Evolutionary conservation across 1,140 invertebrate genomes (phyloP), one percentile per base, ranked within the genome.

Genomic region (Nylanderia fulva): DNA sequence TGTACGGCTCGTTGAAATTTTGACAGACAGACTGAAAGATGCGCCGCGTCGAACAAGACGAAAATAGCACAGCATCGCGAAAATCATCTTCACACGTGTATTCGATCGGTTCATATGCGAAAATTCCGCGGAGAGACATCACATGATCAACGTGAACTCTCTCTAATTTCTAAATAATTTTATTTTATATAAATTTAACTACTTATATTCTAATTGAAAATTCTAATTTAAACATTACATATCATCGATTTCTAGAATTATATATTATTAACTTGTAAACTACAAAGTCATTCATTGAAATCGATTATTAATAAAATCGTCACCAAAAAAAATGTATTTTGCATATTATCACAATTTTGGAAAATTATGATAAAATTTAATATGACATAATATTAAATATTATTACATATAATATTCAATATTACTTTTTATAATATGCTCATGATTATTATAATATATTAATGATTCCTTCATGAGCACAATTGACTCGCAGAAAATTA

Each of bases 401-500:
- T n/a, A 71, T 52, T 33, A 33, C 3, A 3, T n/a, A 33, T 33
- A 33, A 33, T 33, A 13, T 24, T 1, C 52, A 21, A 56, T 45
- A 42, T 52, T 2, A 18, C 29, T 18, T 56, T 56, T 24, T 21
- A 33, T 33, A 6, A 56, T n/a, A n/a, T n/a, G n/a, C n/a, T n/a
- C n/a, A n/a, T n/a, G n/a, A n/a, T n/a, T n/a, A n/a, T n/a, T n/a
- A n/a, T n/a, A n/a, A n/a, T n/a, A n/a, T n/a, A n/a, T n/a, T n/a
- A n/a, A n/a, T 24, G 33, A 54, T 54, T n/a, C 9, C 48, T 54
- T 54, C 45, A n/a, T 45, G 64, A 45, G 64, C 36, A 13, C 61
- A 64, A 61, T 33, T 76, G 74, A 63, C 39, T 63, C 29, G 13
- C n/a, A 7, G 45, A 2, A 9, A 68, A 79, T 79, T 79, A 68